Evolutionary conservation across 1,140 invertebrate species (phyloP), one percentile per base, ranked within the genome.

Genomic region (Tetranychus cinnabarinus): DNA sequence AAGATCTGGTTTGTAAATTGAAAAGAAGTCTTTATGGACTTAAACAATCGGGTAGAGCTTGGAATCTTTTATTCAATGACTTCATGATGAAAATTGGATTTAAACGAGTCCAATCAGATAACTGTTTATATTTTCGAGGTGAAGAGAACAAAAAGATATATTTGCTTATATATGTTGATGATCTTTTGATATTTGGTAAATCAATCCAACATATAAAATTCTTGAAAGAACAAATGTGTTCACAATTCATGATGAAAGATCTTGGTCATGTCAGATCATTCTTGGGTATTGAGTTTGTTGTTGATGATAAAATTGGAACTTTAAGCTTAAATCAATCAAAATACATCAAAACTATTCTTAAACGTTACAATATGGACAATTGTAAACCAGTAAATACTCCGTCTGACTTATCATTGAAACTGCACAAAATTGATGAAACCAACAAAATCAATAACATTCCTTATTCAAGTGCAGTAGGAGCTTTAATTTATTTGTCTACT

Each of bases 21-120:
- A 69, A 67, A 39, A 73, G 71, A 63, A 69, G 68, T 31, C 35
- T 76, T 6, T 75, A 75, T 63, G 71, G 71, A 4, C 60, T 76
- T 7, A 73, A 74, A 62, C 72, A 77, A 64, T 68, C 71, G 33
- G 68, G 71, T 33, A 63, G 69, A 37, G 66, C 64, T 12, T 76
- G 72, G 72, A 70, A 74, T 63, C 66, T 70, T 33, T 68, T 62
- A 35, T 54, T 68, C 31, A 23, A 36, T 35, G 33, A 47, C 13
- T 64, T 62, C 47, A 23, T 65, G 15, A 46, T 34, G 2, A 35
- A 34, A 36, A 42, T 59, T 56, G 52, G 34, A n/a, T 56, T 65
- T 10, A 50, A 63, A 47, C 45, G 58, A 56, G 50, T 46, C 45
- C 34, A 46, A 10, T 47, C 52, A 47, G 63, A 66, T 42, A 15